Evolutionary conservation across 1,140 invertebrate species (phyloP), one percentile per base, ranked within the genome.

Genomic region (Pogonomyrmex californicus): DNA sequence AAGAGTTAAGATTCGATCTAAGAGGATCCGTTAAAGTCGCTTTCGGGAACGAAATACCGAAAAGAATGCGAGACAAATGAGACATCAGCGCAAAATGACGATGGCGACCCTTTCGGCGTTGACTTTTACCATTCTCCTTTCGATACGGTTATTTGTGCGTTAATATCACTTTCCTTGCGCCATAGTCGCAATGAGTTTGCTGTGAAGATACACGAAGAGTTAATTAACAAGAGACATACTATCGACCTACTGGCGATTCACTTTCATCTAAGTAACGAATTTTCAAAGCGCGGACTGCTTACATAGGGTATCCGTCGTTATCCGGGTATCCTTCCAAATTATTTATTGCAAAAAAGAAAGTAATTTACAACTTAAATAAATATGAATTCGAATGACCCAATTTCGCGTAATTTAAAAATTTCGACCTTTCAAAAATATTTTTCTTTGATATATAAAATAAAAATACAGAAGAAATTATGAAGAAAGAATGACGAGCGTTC

Each of bases 261-360:
- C n/a, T 68, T 66, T 68, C 63, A 54, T 70, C n/a, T 23, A n/a
- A 66, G n/a, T 41, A 79, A 63, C 36, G 23, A 70, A 36, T 70
- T 81, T 30, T 30, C 14, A 17, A 17, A 68, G n/a, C 7, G 36
- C 76, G 30, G 23, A 47, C 14, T 77, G 51, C 38, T 49, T 49
- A 49, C 23, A 36, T 54, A 58, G 66, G 10, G 6, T 62, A 68
- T 62, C 65, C 23, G 36, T n/a, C 41, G 23, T 71, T 54, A 4
- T n/a, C n/a, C n/a, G n/a, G n/a, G n/a, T n/a, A n/a, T n/a, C 7
- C 2, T 70, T 44, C 33, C 63, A 44, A 71, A 17, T 2, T 10
- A 33, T 30, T 17, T 49, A 47, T 36, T 5, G n/a, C 10, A n/a
- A 56, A 10, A 36, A 17, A 71, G 23, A 51, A 36, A 54, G 23